Conservation (phyloP, 2,888 invertebrate genomes). For the Nematopogon swammerdamellus region DNA sequence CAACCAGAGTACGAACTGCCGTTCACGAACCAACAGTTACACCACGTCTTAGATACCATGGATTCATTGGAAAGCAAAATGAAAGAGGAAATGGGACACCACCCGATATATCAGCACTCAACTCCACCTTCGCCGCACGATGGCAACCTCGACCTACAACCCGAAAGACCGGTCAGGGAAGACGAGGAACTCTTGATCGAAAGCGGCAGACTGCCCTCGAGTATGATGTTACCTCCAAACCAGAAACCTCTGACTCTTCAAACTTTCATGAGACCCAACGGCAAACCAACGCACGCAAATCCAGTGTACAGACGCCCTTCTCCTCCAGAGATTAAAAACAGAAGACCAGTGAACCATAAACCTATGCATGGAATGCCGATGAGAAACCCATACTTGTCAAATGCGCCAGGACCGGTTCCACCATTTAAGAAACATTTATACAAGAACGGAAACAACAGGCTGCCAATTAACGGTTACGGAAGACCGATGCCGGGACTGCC, state of each 20-base stretch:
- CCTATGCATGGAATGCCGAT: neutral
- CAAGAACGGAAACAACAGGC: slow-evolving; percentile 10
- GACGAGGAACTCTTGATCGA: slow-evolving; percentile 38
- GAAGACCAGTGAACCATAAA: slow-evolving; percentile 24
- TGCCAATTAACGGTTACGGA: slow-evolving; percentile 3
- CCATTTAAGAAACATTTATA: neutral
- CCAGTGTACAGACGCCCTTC: slow-evolving; percentile 38
- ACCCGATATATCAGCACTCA: slow-evolving; percentile 6
- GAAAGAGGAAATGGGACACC: slow-evolving; percentile 29
- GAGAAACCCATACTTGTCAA: neutral
- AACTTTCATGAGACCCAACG: slow-evolving; percentile 35
- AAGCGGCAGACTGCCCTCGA: slow-evolving; percentile 25
- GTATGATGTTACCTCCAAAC: slow-evolving; percentile 31
- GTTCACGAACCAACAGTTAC: slow-evolving; percentile 36
- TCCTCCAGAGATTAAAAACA: slow-evolving; percentile 46
- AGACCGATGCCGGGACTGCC: neutral
- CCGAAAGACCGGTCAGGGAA: slow-evolving; percentile 33
- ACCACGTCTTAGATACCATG: slow-evolving; percentile 42
- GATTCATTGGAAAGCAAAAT: slow-evolving; percentile 37
- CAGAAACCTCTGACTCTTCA: slow-evolving; percentile 45
- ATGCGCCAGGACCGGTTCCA: neutral
- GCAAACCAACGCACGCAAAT: slow-evolving; percentile 25
- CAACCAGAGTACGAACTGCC: slow-evolving; percentile 43
- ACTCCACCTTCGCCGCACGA: neutral
- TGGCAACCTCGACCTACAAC: no score